Conservation (phyloP, 2,888 invertebrate species). For the Metopia argyrocephala region DNA sequence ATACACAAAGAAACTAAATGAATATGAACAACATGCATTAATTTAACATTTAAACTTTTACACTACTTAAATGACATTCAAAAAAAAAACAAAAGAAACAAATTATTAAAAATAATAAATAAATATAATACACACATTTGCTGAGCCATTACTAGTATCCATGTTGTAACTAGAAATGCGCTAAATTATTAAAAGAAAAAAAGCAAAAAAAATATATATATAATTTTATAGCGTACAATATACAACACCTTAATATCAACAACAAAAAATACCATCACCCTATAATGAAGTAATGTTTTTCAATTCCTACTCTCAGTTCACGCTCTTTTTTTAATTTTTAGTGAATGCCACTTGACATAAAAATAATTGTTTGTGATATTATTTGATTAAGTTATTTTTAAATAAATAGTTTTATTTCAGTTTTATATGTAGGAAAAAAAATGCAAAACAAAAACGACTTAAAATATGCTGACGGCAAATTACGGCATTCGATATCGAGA, state of each 20-base stretch:
- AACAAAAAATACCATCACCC: slow-evolving; percentile 20
- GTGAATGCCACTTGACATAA: too few relatives aligned
- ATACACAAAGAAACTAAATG: slow-evolving; percentile 27
- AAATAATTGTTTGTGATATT: too few relatives aligned
- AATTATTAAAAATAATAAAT: slow-evolving; percentile 23
- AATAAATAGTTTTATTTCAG: too few relatives aligned
- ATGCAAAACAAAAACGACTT: too few relatives aligned
- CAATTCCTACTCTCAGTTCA: too few relatives aligned
- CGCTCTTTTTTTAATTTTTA: too few relatives aligned
- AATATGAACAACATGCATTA: slow-evolving; percentile 18
- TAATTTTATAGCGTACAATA: slow-evolving; percentile 12
- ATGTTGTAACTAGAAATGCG: slow-evolving; percentile 70
- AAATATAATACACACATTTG: slow-evolving; percentile 67
- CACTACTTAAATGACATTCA: neutral
- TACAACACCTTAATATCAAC: slow-evolving; percentile 32
- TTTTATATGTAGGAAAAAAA: too few relatives aligned
- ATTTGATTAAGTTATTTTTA: too few relatives aligned
- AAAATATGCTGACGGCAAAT: too few relatives aligned
- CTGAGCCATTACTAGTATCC: slow-evolving; percentile 67
- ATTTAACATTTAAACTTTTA: slow-evolving; percentile 18
- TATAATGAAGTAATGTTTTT: too few relatives aligned
- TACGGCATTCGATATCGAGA: too few relatives aligned
- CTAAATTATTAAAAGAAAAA: slow-evolving; percentile 64
- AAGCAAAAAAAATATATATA: slow-evolving; percentile 50
- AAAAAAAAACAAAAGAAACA: slow-evolving; percentile 28